phyloP scores from a whole-genome alignment of 2,797 vertebrate species.

The Pelochelys cantorii region DNA sequence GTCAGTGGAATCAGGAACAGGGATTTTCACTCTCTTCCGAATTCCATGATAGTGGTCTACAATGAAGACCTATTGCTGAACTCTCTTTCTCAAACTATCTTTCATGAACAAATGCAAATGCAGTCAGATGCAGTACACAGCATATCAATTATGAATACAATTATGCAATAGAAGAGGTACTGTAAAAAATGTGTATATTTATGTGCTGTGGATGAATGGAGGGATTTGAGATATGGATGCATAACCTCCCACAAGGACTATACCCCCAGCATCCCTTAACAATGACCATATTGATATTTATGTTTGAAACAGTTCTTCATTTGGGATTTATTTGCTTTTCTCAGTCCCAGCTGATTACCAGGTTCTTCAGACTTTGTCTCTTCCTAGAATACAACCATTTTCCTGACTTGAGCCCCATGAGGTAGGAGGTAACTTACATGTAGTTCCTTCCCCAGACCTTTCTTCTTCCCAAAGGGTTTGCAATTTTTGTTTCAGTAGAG shows the following conservation, averaged over 20 bases:
- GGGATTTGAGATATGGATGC: background rate
- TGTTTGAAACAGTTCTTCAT: background rate
- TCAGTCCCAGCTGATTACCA: background rate
- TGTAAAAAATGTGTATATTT: background rate
- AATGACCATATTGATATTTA: background rate
- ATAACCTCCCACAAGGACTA: background rate
- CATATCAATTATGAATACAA: background rate
- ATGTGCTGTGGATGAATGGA: background rate
- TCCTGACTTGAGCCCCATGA: background rate
- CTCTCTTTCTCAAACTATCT: background rate
- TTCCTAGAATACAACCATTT: background rate
- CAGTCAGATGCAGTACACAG: background rate
- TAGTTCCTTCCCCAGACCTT: background rate
- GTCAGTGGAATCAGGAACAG: background rate
- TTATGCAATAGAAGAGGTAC: background rate
- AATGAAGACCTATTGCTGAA: background rate
- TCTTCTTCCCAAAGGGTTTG: background rate
- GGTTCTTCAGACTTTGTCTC: background rate
- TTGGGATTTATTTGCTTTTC: background rate
- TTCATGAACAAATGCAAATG: background rate
- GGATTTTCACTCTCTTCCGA: background rate
- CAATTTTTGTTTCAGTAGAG: background rate
- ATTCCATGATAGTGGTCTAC: background rate
- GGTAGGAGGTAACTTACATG: background rate
- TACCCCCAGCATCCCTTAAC: background rate